Conservation (phyloP, 2,797 vertebrate species). For the Microctenopoma stevenorrisi region DNA sequence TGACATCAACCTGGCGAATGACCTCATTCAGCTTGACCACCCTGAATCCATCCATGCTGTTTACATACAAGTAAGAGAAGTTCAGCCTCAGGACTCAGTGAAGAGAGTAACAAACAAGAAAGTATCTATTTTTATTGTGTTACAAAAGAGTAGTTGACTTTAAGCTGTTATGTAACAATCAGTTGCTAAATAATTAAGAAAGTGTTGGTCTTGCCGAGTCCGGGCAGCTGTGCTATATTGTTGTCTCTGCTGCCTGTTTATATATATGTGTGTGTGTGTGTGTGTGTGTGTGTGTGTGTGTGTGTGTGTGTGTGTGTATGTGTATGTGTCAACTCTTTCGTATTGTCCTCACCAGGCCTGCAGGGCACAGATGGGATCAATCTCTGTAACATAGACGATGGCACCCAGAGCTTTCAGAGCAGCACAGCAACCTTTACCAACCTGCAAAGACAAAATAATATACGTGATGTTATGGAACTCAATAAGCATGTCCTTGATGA, state of each 20-base stretch:
- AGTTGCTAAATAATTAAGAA: constrained; percentile 7
- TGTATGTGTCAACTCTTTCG: too few species aligned
- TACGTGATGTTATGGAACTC: background rate
- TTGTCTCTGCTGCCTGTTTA: constrained; percentile 5
- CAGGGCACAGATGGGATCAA: constrained; percentile 95
- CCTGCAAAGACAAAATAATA: constrained; percentile 76
- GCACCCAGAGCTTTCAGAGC: constrained; percentile 94
- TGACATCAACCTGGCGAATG: constrained; percentile 92
- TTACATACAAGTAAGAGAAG: constrained; percentile 42
- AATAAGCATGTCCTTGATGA: background rate
- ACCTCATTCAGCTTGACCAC: constrained; percentile 95
- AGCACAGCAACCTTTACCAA: constrained; percentile 94
- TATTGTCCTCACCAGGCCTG: constrained; percentile 90
- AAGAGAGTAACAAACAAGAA: constrained; percentile 4
- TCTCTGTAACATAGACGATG: constrained; percentile 93
- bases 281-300: too few species aligned
- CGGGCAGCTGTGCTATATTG: background rate
- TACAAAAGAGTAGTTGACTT: background rate
- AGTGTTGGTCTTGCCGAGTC: background rate
- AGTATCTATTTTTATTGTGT: constrained; percentile 6
- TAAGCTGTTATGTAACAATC: constrained; percentile 2
- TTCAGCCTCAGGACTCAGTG: constrained; percentile 5
- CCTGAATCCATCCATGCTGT: constrained; percentile 96
- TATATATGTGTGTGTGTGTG: background rate
- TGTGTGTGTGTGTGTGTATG: too few species aligned